Conservation (phyloP, 2,113 vertebrate genomes). For the Lanius ludovicianus region DNA sequence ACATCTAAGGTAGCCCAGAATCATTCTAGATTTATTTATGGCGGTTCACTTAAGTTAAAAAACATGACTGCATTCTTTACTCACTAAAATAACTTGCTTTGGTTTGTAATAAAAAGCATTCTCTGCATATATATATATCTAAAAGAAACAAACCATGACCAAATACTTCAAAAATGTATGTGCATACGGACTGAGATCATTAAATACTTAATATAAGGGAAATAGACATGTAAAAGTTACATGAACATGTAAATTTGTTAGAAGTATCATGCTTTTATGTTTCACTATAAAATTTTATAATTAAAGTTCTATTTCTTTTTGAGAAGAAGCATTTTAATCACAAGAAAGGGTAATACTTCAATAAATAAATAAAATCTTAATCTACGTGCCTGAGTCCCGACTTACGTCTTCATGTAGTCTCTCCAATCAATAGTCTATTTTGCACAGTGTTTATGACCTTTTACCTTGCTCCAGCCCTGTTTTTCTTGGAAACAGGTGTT, state of each 20-base stretch:
- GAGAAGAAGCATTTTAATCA: conserved; percentile 49
- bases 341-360: conserved; percentile 37
- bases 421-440: background rate
- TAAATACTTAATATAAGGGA: conserved; percentile 30
- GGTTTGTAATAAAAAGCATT: conserved; percentile 30
- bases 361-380: conserved; percentile 51
- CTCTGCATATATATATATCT: background rate
- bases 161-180: conserved; percentile 52
- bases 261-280: conserved; percentile 16
- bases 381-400: conserved; percentile 32
- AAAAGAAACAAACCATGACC: background rate
- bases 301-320: conserved; percentile 50
- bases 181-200: background rate
- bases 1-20: background rate
- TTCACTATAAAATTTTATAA: conserved; percentile 49
- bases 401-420: background rate
- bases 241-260: conserved; percentile 38
- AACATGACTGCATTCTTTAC: background rate
- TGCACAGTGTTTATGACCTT: background rate
- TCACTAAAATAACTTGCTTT: background rate
- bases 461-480: background rate
- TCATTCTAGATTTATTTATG: background rate
- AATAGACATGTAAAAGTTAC: conserved; percentile 21
- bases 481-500: background rate
- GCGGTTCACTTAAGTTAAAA: background rate